Conservation (phyloP, 2,888 invertebrate genomes). For the Nemotelus nigrinus region DNA sequence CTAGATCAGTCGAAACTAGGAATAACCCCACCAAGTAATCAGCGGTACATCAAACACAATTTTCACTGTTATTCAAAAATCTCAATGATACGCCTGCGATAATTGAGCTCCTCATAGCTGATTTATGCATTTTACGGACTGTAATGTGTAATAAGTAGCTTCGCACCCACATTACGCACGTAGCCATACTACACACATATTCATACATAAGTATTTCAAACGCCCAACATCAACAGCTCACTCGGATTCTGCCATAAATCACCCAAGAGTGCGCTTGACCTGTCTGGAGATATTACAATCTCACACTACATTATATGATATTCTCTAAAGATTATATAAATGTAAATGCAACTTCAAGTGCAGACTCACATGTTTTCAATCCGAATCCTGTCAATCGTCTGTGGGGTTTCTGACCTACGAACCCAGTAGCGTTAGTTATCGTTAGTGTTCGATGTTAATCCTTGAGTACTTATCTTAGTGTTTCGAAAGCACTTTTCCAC, state of each 20-base stretch:
- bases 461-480: neutral
- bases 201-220: neutral
- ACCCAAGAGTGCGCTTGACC: conserved; percentile 29
- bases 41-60: too few relatives aligned
- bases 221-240: conserved; percentile 1
- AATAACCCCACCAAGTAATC: too few relatives aligned
- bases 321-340: neutral
- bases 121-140: neutral
- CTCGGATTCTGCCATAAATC: conserved; percentile 6
- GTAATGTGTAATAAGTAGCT: conserved; percentile 11
- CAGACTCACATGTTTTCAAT: conserved; percentile 20
- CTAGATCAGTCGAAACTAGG: too few relatives aligned
- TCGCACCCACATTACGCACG: neutral
- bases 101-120: neutral
- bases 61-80: too few relatives aligned
- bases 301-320: neutral
- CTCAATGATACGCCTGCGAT: too few relatives aligned
- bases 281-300: conserved; percentile 8
- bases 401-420: neutral
- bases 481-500: neutral
- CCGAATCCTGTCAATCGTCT: neutral
- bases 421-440: neutral
- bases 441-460: conserved; percentile 5
- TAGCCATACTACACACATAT: neutral
- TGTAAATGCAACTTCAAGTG: conserved; percentile 1